Percentiles rank a stretch among this genome's conserved stretches.
phyloP scores from a whole-genome alignment of 2,113 vertebrate species.

The Platichthys flesus region DNA sequence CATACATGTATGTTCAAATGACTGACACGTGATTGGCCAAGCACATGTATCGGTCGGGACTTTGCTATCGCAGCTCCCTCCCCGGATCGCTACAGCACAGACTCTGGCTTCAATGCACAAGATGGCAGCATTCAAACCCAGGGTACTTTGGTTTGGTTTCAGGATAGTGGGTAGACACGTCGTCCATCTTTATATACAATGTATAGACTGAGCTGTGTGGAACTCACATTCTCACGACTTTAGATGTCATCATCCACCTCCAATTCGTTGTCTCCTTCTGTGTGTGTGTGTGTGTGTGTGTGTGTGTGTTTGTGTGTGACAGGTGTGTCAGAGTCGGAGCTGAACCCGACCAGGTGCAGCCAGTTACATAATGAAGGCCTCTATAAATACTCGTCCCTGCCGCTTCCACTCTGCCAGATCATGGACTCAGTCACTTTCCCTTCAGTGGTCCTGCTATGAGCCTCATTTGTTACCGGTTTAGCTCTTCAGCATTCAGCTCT shows the following conservation, averaged over 20 bases:
- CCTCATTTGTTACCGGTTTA: not conserved
- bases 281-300: not conserved
- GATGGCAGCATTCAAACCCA: no score
- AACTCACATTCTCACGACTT: no score
- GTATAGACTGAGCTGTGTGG: no score
- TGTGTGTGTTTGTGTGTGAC: not conserved
- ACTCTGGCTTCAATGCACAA: no score
- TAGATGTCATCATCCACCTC: not conserved
- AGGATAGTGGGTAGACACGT: no score
- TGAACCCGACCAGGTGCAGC: not conserved
- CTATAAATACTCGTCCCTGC: not conserved
- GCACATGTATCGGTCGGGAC: no score
- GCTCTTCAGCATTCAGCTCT: not conserved
- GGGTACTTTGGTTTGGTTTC: no score
- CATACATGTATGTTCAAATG: no score
- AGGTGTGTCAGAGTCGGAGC: conserved; percentile 7
- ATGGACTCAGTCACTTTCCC: not conserved
- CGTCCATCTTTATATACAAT: no score
- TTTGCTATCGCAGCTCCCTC: no score
- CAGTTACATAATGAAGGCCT: not conserved
- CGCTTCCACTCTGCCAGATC: not conserved
- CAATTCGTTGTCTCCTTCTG: not conserved
- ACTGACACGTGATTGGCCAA: no score
- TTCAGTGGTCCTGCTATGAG: not conserved
- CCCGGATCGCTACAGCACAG: no score